Conservation (phyloP, 2,888 invertebrate species). For the Rhagonycha lutea region DNA sequence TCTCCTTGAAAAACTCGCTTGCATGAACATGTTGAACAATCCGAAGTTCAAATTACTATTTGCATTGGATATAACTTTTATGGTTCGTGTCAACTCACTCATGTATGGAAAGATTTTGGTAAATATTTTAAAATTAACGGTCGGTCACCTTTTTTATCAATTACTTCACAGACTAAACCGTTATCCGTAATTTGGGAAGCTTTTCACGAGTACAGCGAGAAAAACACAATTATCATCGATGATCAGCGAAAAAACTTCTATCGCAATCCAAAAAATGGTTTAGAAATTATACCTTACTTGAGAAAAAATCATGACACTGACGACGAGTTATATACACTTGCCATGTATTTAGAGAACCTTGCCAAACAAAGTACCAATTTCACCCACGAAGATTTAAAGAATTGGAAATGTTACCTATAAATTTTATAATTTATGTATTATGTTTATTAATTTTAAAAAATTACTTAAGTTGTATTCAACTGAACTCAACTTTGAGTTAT, state of each 20-base stretch:
- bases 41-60: background rate
- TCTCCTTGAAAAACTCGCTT: background rate
- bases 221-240: background rate
- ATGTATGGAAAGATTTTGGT: background rate
- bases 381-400: background rate
- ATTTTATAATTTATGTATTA: too few species aligned
- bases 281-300: background rate
- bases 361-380: background rate
- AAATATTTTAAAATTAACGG: background rate
- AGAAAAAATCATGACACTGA: background rate
- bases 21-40: background rate
- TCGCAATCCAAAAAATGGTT: background rate
- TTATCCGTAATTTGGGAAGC: background rate
- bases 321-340: background rate
- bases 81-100: background rate
- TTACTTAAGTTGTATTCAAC: too few species aligned
- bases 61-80: background rate
- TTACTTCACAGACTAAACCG: background rate
- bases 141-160: background rate
- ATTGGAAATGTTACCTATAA: background rate
- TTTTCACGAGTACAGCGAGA: background rate
- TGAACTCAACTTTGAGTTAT: too few species aligned
- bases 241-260: background rate
- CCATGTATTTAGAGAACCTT: background rate
- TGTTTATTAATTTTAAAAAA: too few species aligned